Percentiles rank a stretch among this genome's conserved stretches.
These are phyloP conservation scores for Brachionus paranguensis DNA, from an alignment of 1,140 invertebrate genomes.

Conservation along the genomic window DNA sequence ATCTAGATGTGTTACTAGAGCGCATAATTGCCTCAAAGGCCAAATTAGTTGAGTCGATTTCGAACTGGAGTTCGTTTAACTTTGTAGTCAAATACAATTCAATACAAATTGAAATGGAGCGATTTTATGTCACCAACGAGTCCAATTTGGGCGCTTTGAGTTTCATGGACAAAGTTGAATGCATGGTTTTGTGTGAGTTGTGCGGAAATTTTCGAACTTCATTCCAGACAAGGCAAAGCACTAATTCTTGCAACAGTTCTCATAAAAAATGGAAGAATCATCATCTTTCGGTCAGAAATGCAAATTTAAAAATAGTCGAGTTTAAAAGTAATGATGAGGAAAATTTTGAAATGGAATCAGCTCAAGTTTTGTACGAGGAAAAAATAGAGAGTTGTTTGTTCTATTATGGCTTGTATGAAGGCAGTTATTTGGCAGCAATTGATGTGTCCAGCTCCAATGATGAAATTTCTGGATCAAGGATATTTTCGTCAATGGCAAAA, in stretches of 20 bases:
- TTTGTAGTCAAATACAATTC: conserved; percentile 30
- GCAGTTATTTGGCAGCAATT: too few relatives aligned
- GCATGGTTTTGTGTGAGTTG: neutral
- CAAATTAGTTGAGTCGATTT: neutral
- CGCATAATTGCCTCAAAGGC: neutral
- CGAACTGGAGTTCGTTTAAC: conserved; percentile 28
- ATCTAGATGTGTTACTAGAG: neutral
- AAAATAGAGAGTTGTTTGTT: conserved; percentile 26
- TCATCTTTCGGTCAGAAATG: neutral
- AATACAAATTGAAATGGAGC: conserved; percentile 7
- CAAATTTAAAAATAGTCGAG: conserved; percentile 3
- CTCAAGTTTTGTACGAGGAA: neutral
- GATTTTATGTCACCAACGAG: conserved; percentile 21
- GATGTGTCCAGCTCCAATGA: neutral
- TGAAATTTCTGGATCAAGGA: neutral
- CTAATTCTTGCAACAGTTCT: neutral
- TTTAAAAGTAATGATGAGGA: neutral
- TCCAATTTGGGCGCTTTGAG: neutral
- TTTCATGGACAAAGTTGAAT: neutral
- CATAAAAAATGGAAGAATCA: conserved; percentile 32
- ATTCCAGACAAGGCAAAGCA: neutral
- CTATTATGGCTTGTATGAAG: conserved; percentile 22
- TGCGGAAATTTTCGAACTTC: neutral
- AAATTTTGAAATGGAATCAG: conserved; percentile 8
- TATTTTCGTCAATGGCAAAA: neutral